These are phyloP conservation scores for Morpho achilles DNA, from an alignment of 2,888 invertebrate genomes.

Conservation along the genomic window DNA sequence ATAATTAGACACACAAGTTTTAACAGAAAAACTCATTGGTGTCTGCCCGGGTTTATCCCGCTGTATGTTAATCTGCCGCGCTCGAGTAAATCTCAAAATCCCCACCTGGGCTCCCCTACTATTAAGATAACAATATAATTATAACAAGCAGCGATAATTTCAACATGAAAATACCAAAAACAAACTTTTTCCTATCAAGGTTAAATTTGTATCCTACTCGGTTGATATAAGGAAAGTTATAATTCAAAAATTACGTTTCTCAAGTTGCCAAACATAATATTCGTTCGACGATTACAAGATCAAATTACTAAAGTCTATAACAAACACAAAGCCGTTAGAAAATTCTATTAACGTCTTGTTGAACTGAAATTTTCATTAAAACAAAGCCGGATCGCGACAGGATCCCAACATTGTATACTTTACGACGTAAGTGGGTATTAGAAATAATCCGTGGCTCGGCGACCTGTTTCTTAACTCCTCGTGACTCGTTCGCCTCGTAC, in stretches of 20 bases:
- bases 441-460: slow-evolving; percentile 22
- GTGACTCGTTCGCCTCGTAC: slow-evolving; percentile 9
- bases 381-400: slow-evolving; percentile 29
- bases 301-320: slow-evolving; percentile 16
- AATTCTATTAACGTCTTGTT: slow-evolving; percentile 32
- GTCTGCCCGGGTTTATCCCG: no score
- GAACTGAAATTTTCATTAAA: slow-evolving; percentile 36
- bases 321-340: slow-evolving; percentile 22
- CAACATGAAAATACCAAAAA: no score
- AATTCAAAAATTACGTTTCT: slow-evolving; percentile 1
- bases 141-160: no score
- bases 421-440: slow-evolving; percentile 28
- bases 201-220: not conserved
- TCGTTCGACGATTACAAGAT: slow-evolving; percentile 15
- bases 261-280: slow-evolving; percentile 6
- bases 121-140: no score
- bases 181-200: no score
- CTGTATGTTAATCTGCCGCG: no score
- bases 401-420: slow-evolving; percentile 26
- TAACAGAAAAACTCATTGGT: no score
- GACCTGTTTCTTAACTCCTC: slow-evolving; percentile 21
- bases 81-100: no score
- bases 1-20: no score
- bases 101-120: not conserved
- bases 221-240: not conserved